These are phyloP conservation scores for Sebastolobus altivelis DNA, from an alignment of 2,797 vertebrate species.

Conservation along the genomic window DNA sequence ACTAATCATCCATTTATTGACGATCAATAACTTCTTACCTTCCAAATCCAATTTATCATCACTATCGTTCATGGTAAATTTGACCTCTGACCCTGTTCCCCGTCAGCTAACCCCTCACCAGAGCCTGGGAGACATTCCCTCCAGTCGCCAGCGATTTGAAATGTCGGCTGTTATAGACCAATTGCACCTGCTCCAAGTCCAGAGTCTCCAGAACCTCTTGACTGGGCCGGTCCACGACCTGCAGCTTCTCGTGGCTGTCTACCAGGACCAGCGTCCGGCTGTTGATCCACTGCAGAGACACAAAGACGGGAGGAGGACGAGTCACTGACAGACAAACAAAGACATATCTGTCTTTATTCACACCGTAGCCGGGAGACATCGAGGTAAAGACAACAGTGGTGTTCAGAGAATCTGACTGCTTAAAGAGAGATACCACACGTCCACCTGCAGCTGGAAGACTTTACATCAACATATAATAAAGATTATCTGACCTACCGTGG, in stretches of 20 bases:
- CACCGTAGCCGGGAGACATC: not conserved
- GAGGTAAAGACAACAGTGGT: not conserved
- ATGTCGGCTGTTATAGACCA: constrained; percentile 98
- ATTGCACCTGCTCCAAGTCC: constrained; percentile 94
- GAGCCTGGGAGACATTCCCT: constrained; percentile 96
- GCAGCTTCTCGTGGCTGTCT: constrained; percentile 95
- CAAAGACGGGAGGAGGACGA: not conserved
- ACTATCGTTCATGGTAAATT: not conserved
- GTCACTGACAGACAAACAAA: not conserved
- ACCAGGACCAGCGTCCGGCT: constrained; percentile 92
- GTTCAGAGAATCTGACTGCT: too few relatives aligned
- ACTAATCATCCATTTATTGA: not conserved
- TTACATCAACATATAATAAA: too few relatives aligned
- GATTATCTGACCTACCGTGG: too few relatives aligned
- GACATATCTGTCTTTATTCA: not conserved
- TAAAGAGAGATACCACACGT: too few relatives aligned
- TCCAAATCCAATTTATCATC: not conserved
- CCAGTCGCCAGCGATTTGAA: constrained; percentile 98
- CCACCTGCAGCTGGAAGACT: too few relatives aligned
- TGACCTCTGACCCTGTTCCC: constrained; percentile 56
- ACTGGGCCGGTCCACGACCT: constrained; percentile 93
- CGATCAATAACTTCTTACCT: not conserved
- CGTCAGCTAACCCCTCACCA: constrained; percentile 87
- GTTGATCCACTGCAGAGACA: constrained; percentile 92
- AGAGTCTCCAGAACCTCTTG: constrained; percentile 93